Evolutionary conservation across 1,140 invertebrate species (phyloP).

Genomic region (Microplitis mediator): DNA sequence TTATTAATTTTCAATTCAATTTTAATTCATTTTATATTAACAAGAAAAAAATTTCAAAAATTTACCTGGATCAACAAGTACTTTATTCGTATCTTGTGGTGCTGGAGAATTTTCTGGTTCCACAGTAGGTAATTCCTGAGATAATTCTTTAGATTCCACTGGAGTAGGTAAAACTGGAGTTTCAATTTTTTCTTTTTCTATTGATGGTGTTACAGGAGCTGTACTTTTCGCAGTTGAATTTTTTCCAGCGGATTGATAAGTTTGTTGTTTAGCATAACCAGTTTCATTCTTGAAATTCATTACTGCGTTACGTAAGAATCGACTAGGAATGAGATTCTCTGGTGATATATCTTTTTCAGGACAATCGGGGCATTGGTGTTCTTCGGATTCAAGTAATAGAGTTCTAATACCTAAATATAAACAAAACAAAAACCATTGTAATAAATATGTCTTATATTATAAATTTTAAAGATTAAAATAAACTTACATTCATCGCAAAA

Average conservation of each 20-base stretch:
- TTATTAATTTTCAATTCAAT: too few species aligned
- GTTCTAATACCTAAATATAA: slow-evolving; percentile 78
- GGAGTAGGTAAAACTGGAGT: not conserved
- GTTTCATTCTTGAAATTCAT: slow-evolving; percentile 89
- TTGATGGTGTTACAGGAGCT: not conserved
- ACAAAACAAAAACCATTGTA: slow-evolving; percentile 10
- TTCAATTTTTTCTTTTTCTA: slow-evolving; percentile 17
- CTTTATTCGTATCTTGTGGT: not conserved
- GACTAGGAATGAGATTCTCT: slow-evolving; percentile 90
- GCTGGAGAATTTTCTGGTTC: not conserved
- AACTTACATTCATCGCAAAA: slow-evolving; percentile 97
- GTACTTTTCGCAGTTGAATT: slow-evolving; percentile 23
- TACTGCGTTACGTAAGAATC: slow-evolving; percentile 86
- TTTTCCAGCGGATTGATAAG: slow-evolving; percentile 42
- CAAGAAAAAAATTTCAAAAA: not conserved
- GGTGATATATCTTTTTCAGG: slow-evolving; percentile 91
- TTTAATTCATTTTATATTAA: too few species aligned
- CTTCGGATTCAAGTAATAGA: slow-evolving; percentile 87
- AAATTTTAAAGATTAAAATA: slow-evolving; percentile 16
- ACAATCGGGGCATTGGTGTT: slow-evolving; percentile 93
- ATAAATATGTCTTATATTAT: not conserved
- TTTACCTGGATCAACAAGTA: slow-evolving; percentile 7
- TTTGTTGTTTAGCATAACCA: slow-evolving; percentile 70
- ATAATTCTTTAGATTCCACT: not conserved
- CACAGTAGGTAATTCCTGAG: not conserved